phyloP scores from a whole-genome alignment of 2,113 vertebrate genomes.

The Erythrocercus mccallii region DNA sequence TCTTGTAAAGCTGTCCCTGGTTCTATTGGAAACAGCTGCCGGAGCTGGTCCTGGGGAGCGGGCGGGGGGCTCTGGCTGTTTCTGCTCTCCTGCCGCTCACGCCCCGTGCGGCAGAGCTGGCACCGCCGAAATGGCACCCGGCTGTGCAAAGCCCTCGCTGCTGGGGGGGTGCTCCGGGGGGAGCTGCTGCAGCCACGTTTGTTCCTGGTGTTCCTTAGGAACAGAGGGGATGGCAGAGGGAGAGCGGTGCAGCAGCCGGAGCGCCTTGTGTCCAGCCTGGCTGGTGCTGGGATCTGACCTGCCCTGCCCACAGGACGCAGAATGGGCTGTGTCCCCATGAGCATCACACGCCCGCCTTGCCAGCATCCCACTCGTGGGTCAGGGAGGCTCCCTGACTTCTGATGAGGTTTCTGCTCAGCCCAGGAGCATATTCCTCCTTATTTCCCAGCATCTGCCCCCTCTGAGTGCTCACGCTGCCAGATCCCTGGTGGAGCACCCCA shows the following conservation, averaged over 20 bases:
- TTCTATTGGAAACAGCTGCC: constrained; percentile 51
- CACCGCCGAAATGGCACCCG: neutral
- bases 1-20: neutral
- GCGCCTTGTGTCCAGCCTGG: neutral
- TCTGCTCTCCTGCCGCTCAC: accelerated
- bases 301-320: accelerated
- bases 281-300: accelerated
- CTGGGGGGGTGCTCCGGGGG: neutral
- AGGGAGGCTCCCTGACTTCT: neutral
- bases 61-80: neutral
- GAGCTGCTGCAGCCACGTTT: neutral
- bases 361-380: neutral
- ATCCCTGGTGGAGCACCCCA: neutral
- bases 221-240: neutral
- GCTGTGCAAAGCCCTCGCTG: accelerated
- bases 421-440: accelerated
- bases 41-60: neutral
- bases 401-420: neutral
- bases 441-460: neutral
- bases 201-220: neutral
- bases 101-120: neutral
- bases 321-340: accelerated
- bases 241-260: accelerated
- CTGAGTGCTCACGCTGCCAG: neutral
- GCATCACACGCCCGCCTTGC: accelerated